Evolutionary conservation across 2,113 vertebrate genomes (phyloP).

Genomic region (Genyomyrus donnyi): DNA sequence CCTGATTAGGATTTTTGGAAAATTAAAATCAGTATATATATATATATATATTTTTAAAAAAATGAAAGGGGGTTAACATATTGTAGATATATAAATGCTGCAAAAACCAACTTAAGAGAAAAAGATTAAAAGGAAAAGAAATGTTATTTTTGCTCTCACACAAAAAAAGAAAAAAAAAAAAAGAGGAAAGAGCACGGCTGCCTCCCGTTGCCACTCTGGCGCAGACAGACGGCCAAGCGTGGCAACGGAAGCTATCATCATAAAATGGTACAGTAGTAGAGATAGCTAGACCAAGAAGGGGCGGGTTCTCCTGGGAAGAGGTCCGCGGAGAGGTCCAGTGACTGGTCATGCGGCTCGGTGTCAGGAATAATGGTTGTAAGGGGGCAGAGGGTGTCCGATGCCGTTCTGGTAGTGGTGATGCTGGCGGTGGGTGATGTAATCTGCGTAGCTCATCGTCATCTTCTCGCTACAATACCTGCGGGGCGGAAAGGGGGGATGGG

Average conservation of each 20-base stretch:
- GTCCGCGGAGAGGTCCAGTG: constrained; percentile 97
- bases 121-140: constrained; percentile 64
- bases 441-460: constrained; percentile 98
- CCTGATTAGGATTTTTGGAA: constrained; percentile 68
- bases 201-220: constrained; percentile 89
- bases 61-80: constrained; percentile 49
- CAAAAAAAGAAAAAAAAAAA: constrained; percentile 50
- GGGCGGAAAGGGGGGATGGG: neutral
- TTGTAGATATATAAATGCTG: constrained; percentile 69
- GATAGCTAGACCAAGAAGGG: constrained; percentile 99
- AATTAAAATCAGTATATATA: constrained; percentile 56
- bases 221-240: constrained; percentile 61
- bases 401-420: constrained; percentile 98
- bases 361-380: constrained; percentile 99
- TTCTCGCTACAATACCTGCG: constrained; percentile 98
- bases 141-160: constrained; percentile 58
- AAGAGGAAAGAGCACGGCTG: constrained; percentile 54
- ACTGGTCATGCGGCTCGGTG: constrained; percentile 99
- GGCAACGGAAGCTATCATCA: constrained; percentile 99
- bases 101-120: constrained; percentile 76
- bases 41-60: constrained; percentile 43
- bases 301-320: constrained; percentile 97
- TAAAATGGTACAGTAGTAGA: constrained; percentile 99
- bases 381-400: constrained; percentile 94
- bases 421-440: constrained; percentile 97